Base-by-base conservation (phyloP, 2,797 vertebrate genomes). In the Presbytis comata region DNA sequence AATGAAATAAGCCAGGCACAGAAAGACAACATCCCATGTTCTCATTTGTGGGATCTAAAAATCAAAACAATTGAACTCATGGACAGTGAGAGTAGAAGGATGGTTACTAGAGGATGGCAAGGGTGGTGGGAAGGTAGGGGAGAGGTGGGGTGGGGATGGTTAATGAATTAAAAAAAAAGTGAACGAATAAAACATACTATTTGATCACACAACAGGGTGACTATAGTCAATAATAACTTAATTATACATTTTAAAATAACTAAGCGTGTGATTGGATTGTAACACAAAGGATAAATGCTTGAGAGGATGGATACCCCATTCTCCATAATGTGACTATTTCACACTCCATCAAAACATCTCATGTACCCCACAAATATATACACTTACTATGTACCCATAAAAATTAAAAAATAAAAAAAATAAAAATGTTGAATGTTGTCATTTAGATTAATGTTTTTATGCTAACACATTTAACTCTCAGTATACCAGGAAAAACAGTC, bases 381-480 rank as follows among this genome's bases (percentile, higher is more conserved):
- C 64, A 67, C 16, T 16, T 67, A 67, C 33, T 67, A n/a, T 67
- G 64, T 67, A n/a, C 16, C 33, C 64, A n/a, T 4, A 67, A 67
- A 67, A 67, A 67, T 67, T 9, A 67, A 67, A 67, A n/a, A 19
- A 67, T n/a, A n/a, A 67, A 67, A 53, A 33, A 67, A n/a, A 67
- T n/a, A 67, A 33, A 67, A 67, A 67, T 19, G 8, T n/a, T 8
- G 74, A 91, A 28, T 4, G 8, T 5, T 79, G 39, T 53, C 89
- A 83, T 67, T 95, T 36, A 91, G 46, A 93, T 75, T 82, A 30
- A 55, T 30, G 17, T 64, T 94, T 95, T 79, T n/a, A 93, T 79
- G 59, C 26, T 50, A 93, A 72, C 39, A 90, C 13, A 96, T 89
- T 95, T 91, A 79, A 95, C 24, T 91, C 75, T 95, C 8, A 57